These are phyloP conservation scores for Chanos chanos DNA, from an alignment of 2,797 vertebrate species.

Conservation along the genomic window DNA sequence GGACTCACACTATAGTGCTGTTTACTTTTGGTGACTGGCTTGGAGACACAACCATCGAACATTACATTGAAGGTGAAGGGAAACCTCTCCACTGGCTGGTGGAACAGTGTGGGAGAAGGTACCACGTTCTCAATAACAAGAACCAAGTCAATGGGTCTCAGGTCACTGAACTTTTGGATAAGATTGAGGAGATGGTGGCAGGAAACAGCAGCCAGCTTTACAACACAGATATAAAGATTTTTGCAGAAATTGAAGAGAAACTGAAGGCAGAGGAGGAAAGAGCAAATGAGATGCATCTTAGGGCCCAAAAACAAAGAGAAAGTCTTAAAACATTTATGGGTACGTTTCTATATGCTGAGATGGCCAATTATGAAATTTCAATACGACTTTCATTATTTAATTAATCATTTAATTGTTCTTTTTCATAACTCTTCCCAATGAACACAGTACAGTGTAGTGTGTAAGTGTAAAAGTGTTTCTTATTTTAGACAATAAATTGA, in stretches of 20 bases:
- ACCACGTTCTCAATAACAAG: constrained; percentile 62
- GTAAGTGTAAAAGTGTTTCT: too few relatives aligned
- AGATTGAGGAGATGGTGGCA: constrained; percentile 57
- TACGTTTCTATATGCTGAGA: constrained; percentile 38
- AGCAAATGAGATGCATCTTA: constrained; percentile 40
- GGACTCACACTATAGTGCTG: constrained; percentile 57
- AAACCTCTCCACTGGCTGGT: constrained; percentile 54
- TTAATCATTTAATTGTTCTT: too few relatives aligned
- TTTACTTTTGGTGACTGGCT: constrained; percentile 68
- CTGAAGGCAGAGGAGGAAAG: constrained; percentile 39
- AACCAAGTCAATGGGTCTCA: constrained; percentile 53
- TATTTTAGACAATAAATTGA: too few relatives aligned
- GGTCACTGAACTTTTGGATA: constrained; percentile 60
- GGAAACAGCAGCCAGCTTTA: constrained; percentile 19
- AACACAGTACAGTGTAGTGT: too few relatives aligned
- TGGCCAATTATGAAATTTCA: too few relatives aligned
- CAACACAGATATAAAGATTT: constrained; percentile 33
- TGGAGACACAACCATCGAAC: constrained; percentile 50
- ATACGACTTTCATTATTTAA: too few relatives aligned
- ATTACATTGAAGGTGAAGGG: constrained; percentile 63
- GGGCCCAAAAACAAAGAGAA: constrained; percentile 44
- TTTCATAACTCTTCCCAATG: too few relatives aligned
- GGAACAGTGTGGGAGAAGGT: constrained; percentile 56
- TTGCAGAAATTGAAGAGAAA: constrained; percentile 45
- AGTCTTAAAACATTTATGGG: constrained; percentile 47